Evolutionary conservation across 2,888 invertebrate genomes (phyloP), one percentile per base, ranked within the genome.

Genomic region (Lycaena phlaeas): DNA sequence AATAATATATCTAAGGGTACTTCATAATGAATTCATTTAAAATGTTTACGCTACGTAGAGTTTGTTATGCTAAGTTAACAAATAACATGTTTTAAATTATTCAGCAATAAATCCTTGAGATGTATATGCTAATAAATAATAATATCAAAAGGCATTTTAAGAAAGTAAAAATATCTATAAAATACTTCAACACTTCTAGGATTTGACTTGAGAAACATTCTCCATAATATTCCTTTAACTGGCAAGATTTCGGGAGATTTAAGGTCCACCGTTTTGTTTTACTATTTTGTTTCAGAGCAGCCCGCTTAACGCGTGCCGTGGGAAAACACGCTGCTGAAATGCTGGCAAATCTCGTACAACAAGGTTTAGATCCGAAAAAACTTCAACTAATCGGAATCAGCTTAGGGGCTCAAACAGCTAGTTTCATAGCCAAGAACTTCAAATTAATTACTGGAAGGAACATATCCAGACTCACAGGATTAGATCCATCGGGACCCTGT

Each of bases 401-500:
- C 25, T 54, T 78, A 0, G 79, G 78, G 2, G 72, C 51, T 0
- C 77, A 78, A 1, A 75, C 75, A 0, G 56, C 65, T 2, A 68
- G 79, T 43, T 77, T 64, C 42, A 61, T 73, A 25, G 78, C 67
- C 3, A 79, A 77, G 38, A 56, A 65, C 48, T 78, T 57, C 42
- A 52, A 49, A 37, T 26, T 47, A 0, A 14, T 68, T 11, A 70
- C 75, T 1, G 77, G 76, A 0, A 48, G 29, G 12, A 76, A 62
- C 2, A 48, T 77, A 11, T 62, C 68, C 0, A 59, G 69, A 39
- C 17, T 62, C 7, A 73, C 69, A 1, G 77, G 56, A 0, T 37
- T 79, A 2, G 78, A 79, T 4, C 75, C 78, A 0, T 45, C 72
- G 1, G 78, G 78, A 1, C 75, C 76, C 1, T 79, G 78, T 52